Evolutionary conservation across 1,140 invertebrate genomes (phyloP), one percentile per base, ranked within the genome.

Genomic region (Chlorops oryzae): DNA sequence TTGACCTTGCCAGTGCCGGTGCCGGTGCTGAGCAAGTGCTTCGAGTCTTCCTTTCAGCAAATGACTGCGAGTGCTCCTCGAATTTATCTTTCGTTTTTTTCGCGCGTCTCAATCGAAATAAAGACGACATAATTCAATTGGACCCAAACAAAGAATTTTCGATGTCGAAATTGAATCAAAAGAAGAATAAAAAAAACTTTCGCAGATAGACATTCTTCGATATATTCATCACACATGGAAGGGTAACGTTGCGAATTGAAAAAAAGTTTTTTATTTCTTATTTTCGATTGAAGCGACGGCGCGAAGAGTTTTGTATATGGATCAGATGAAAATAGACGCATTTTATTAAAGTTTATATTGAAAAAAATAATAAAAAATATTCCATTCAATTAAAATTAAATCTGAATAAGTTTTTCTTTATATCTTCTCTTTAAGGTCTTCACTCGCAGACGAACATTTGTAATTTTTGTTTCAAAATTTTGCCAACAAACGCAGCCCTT

Each of bases 391-490:
- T n/a, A n/a, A n/a, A n/a, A n/a, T n/a, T n/a, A n/a, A n/a, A n/a
- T n/a, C n/a, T n/a, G n/a, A n/a, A n/a, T n/a, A n/a, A n/a, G n/a
- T 28, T 2, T 45, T n/a, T 22, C 34, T 22, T 40, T 58, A 51
- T 56, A 55, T 59, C 46, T 25, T 49, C 18, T 52, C 42, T 27
- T 25, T 32, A 45, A 69, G 66, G 66, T 45, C 57, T 70, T 42
- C 65, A 66, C 42, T 58, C 63, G 50, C 63, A 62, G 47, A 59
- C 66, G 45, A 57, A 69, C 58, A 97, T 95, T 60, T 98, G 95
- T 81, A 90, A 93, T 78, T 85, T 97, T 72, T 98, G 94, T 81
- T 93, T 91, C 82, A 96, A 96, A 81, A 94, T 93, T 54, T 97
- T 98, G 78, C 93, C 94, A 61, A 97, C 92, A 78, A 83, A 95